These are phyloP conservation scores for Avahi laniger DNA, from an alignment of 2,797 vertebrate genomes.

Conservation along the genomic window DNA sequence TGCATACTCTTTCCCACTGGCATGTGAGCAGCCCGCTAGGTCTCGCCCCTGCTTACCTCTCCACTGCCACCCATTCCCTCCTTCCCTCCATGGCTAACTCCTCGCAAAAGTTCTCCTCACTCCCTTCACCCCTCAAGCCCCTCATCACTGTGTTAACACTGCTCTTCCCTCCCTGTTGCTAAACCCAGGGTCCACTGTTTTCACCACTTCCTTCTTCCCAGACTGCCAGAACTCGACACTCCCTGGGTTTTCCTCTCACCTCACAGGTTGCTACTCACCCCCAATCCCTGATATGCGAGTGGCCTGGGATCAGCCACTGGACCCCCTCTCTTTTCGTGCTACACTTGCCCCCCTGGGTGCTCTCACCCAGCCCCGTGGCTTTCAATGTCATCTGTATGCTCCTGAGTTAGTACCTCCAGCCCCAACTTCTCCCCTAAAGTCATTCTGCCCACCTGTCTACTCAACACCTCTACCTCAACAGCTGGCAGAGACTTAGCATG, in stretches of 20 bases:
- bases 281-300: neutral
- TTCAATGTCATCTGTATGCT: neutral
- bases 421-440: neutral
- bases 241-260: neutral
- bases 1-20: neutral
- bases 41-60: neutral
- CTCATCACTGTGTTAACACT: neutral
- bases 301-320: neutral
- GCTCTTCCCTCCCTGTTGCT: neutral
- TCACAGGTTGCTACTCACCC: neutral
- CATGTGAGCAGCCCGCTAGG: neutral
- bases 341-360: neutral
- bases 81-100: neutral
- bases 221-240: neutral
- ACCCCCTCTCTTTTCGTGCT: neutral
- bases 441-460: neutral
- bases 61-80: neutral
- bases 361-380: neutral
- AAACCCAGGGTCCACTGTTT: neutral
- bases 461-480: neutral
- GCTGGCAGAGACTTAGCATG: neutral
- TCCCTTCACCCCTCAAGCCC: neutral
- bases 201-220: neutral
- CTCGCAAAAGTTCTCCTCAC: neutral
- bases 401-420: neutral